Base-by-base conservation (phyloP, 2,888 invertebrate genomes). In the Micoletzkya japonica region DNA sequence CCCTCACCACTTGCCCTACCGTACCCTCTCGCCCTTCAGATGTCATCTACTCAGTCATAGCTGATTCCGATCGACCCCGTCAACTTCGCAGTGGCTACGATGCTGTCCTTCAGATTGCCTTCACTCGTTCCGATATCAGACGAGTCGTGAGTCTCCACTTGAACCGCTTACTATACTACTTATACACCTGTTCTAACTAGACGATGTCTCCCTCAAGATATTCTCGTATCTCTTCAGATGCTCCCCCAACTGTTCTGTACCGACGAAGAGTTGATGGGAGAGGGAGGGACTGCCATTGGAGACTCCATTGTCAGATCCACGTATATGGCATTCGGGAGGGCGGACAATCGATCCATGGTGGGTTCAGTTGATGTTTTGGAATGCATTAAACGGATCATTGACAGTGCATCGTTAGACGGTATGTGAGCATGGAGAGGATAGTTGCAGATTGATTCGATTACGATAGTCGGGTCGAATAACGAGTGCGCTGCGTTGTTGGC, bases 81-180 rank as follows among this genome's bases (percentile, higher is more conserved):
- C 68, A 68, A 32, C 20, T 68, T n/a, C 39, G 68, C 39, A 39
- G 39, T n/a, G 68, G 68, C 30, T 68, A 68, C n/a, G 68, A 66
- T 44, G 54, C 54, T 54, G 64, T 54, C 34, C 37, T 66, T 17
- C 28, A 52, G 26, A 28, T 28, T 26, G 64, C 64, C 14, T 66
- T 66, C 37, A 17, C 34, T 1, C 26, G 26, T 54, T 37, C 20
- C 3, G 54, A 52, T 20, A 66, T 66, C 10, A 52, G 37, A 34
- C 32, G 28, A 54, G 24, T 66, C 4, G 64, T 66, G 37, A 36
- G 64, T 36, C 24, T 20, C 14, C 26, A 26, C 36, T 14, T 2
- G 34, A 32, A 10, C 26, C 4, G 20, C 58, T 3, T 36, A n/a
- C 14, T 24, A 34, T n/a, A 30, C 58, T 1, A 20, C 37, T 36